phyloP scores from a whole-genome alignment of 2,888 invertebrate genomes.

The Athalia cordata region DNA sequence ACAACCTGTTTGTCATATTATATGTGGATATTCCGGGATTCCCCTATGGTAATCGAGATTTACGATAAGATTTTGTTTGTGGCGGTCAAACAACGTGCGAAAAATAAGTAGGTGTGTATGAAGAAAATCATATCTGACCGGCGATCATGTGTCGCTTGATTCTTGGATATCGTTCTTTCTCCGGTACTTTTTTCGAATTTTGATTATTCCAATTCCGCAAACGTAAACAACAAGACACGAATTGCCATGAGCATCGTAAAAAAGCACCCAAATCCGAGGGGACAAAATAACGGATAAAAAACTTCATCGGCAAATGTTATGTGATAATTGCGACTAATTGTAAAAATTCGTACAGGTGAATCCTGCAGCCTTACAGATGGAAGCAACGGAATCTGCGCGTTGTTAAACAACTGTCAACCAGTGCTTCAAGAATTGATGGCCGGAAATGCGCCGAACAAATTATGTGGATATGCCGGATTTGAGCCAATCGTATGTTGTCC shows the following conservation, averaged over 20 bases:
- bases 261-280: neutral
- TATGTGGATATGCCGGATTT: constrained; percentile 56
- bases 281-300: constrained; percentile 14
- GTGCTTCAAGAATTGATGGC: constrained; percentile 57
- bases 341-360: constrained; percentile 52
- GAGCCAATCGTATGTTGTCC: constrained; percentile 67
- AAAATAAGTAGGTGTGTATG: neutral
- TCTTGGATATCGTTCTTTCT: neutral
- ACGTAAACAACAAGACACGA: neutral
- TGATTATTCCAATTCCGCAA: neutral
- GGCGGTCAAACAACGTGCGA: neutral
- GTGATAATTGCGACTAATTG: neutral
- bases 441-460: constrained; percentile 54
- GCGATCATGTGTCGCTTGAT: neutral
- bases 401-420: constrained; percentile 53
- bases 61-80: neutral
- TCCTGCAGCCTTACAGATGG: constrained; percentile 49
- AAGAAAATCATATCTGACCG: too few species aligned
- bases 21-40: too few species aligned
- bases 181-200: neutral
- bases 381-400: constrained; percentile 56
- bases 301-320: neutral
- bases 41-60: neutral
- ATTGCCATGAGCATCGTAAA: neutral
- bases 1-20: too few species aligned